Base-by-base conservation (phyloP, 2,113 vertebrate species). In the Oreochromis niloticus region DNA sequence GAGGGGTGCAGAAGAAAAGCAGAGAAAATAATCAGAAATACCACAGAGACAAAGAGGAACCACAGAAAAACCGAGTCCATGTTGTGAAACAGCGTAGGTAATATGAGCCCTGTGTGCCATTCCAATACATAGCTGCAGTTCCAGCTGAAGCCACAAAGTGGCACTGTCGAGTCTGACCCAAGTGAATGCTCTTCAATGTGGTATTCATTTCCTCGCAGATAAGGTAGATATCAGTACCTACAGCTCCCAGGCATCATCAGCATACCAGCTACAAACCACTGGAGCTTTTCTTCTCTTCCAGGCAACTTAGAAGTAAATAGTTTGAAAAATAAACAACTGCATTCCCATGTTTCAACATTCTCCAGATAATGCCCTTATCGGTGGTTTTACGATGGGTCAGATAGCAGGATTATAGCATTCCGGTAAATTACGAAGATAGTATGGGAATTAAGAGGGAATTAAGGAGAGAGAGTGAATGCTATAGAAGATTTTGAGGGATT, bases 261-360 rank as follows among this genome's bases (percentile, higher is more conserved):
- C 94, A 95, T 93, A 93, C 95, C 94, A 91, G 90, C 90, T 89
- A 90, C 91, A 92, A 95, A 94, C 86, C 91, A 90, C 87, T 71
- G 73, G 71, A 91, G 92, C 89, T 85, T 92, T 93, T 94, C 92
- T 93, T 92, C 87, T 93, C 87, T 82, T 90, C 85, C 88, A 93
- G 90, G 90, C 87, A 91, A 87, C 88, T 88, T 92, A 83, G 80
- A 95, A 92, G 92, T 94, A 95, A 96, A 95, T 94, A 86, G 85
- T 92, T 94, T 87, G 36, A 85, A 91, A 96, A 94, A 96, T 93
- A 95, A 95, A 96, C 95, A 96, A 84, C 39, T 78, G 87, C 88
- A 93, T 95, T 95, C 95, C 94, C 91, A 88, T 89, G 94, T 95
- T 95, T 93, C 91, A 91, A 93, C 95, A 93, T 93, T 94, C 71